phyloP scores from a whole-genome alignment of 2,888 invertebrate species.

The Yponomeuta cagnagella region DNA sequence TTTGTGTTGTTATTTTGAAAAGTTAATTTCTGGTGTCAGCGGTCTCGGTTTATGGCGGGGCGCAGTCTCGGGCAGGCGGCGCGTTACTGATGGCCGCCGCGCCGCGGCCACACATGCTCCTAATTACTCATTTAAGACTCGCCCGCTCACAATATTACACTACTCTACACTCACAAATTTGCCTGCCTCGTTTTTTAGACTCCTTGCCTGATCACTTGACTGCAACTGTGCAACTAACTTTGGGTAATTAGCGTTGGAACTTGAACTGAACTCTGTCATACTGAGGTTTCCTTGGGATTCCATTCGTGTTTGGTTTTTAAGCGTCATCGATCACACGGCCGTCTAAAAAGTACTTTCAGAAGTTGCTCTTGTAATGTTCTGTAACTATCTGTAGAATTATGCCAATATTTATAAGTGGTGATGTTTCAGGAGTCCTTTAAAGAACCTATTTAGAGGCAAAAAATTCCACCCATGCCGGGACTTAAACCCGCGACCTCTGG shows the following conservation, averaged over 20 bases:
- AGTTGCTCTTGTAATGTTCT: background rate
- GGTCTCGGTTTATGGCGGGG: constrained; percentile 55
- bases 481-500: too few relatives aligned
- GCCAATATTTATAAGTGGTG: background rate
- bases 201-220: background rate
- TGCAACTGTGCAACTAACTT: background rate
- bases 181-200: constrained; percentile 2
- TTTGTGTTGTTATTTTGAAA: constrained; percentile 61
- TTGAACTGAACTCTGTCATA: background rate
- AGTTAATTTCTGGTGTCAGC: constrained; percentile 59
- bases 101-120: constrained; percentile 52
- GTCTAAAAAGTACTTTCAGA: background rate
- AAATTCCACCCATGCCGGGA: too few relatives aligned
- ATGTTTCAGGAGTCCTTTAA: background rate
- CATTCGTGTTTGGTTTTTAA: background rate
- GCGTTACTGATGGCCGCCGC: constrained; percentile 47
- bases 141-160: constrained; percentile 13
- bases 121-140: constrained; percentile 55
- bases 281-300: background rate
- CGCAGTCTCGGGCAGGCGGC: constrained; percentile 46
- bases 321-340: background rate
- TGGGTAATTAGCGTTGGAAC: background rate
- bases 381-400: background rate
- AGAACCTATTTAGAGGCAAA: background rate
- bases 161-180: constrained; percentile 3